Percentiles rank a stretch among this genome's conserved stretches.
phyloP scores from a whole-genome alignment of 1,140 invertebrate species.

The Stegodyphus dumicola region DNA sequence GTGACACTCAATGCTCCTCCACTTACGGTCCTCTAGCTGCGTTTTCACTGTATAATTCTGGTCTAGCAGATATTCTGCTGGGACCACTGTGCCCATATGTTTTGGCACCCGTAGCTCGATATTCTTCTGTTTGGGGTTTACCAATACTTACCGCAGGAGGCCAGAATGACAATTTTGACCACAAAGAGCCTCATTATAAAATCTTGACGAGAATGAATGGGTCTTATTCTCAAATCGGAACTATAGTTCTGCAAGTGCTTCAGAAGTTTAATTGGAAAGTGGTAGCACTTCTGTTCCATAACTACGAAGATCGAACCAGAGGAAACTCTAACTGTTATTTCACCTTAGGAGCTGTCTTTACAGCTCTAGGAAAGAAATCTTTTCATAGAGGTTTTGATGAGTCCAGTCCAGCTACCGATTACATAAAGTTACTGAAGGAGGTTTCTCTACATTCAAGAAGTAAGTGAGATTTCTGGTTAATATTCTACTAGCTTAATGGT shows the following conservation, averaged over 20 bases:
- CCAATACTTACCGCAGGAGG: conserved; percentile 88
- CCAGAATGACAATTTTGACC: conserved; percentile 82
- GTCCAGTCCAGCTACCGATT: conserved; percentile 68
- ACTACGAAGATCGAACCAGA: conserved; percentile 64
- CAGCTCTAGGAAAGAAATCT: conserved; percentile 73
- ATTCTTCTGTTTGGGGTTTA: conserved; percentile 87
- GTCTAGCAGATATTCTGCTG: conserved; percentile 82
- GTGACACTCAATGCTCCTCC: conserved; percentile 84
- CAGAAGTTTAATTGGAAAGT: conserved; percentile 79
- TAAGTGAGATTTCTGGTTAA: conserved; percentile 72
- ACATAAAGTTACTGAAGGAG: conserved; percentile 75
- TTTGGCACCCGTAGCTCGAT: conserved; percentile 88
- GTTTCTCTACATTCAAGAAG: conserved; percentile 79
- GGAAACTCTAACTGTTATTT: conserved; percentile 81
- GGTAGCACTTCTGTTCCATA: conserved; percentile 68
- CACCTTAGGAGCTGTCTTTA: conserved; percentile 77
- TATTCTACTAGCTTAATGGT: neutral
- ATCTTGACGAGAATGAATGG: conserved; percentile 89
- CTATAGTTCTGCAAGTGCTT: conserved; percentile 77
- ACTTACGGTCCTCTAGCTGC: conserved; percentile 81
- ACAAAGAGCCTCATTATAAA: conserved; percentile 76
- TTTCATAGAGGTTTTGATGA: conserved; percentile 77
- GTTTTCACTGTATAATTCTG: conserved; percentile 78
- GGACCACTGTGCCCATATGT: conserved; percentile 93
- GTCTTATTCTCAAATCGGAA: conserved; percentile 75